Evolutionary conservation across 2,888 invertebrate species (phyloP).

Genomic region (Melitaea athalia): DNA sequence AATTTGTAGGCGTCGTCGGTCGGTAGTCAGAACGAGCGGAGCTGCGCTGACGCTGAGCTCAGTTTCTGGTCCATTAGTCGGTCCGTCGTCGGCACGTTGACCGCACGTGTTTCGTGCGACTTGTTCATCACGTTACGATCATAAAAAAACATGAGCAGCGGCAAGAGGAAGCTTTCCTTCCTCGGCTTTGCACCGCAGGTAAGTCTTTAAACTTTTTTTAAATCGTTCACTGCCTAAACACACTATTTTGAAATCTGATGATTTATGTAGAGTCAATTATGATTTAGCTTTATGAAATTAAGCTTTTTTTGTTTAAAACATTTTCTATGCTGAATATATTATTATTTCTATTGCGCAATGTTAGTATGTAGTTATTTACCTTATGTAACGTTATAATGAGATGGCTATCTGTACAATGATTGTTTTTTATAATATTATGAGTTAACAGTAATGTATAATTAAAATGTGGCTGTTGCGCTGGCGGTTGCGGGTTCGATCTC

Average conservation of each 20-base stretch:
- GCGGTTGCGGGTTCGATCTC: too few species aligned
- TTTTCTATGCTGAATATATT: too few species aligned
- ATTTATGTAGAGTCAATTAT: too few species aligned
- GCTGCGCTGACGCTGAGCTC: slow-evolving; percentile 32
- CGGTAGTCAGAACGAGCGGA: slow-evolving; percentile 27
- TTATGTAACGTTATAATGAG: too few species aligned
- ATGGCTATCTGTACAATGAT: background rate
- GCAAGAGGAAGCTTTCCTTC: slow-evolving; percentile 87
- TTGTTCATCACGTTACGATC: slow-evolving; percentile 29
- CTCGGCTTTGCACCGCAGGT: slow-evolving; percentile 86
- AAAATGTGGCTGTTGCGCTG: too few species aligned
- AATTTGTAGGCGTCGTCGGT: slow-evolving; percentile 22
- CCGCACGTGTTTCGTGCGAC: slow-evolving; percentile 41
- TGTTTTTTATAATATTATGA: too few species aligned
- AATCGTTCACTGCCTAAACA: background rate
- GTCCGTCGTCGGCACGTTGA: slow-evolving; percentile 45
- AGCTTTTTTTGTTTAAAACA: too few species aligned
- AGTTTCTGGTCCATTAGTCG: slow-evolving; percentile 40
- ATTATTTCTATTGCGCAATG: too few species aligned
- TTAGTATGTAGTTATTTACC: too few species aligned
- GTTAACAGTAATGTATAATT: too few species aligned
- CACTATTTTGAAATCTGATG: too few species aligned
- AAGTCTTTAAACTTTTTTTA: slow-evolving; percentile 49
- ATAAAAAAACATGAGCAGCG: slow-evolving; percentile 68
- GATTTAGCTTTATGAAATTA: too few species aligned